phyloP scores from a whole-genome alignment of 2,888 invertebrate genomes.

The Microchrysa polita region DNA sequence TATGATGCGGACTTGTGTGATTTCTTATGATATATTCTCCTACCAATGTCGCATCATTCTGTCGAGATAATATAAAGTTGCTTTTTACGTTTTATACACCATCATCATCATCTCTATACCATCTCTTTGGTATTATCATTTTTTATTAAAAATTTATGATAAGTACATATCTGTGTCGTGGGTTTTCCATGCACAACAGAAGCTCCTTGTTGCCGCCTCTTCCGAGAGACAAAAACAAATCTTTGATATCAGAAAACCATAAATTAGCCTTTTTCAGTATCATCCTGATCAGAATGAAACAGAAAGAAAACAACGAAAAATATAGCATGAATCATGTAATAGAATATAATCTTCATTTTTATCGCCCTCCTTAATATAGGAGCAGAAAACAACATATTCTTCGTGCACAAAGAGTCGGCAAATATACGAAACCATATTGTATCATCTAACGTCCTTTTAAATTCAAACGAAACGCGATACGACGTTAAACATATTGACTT shows the following conservation, averaged over 20 bases:
- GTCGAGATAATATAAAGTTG: background rate
- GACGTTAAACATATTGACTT: background rate
- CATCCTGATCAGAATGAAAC: too few relatives aligned
- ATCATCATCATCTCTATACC: background rate
- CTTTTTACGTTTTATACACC: background rate
- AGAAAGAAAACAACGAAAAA: too few relatives aligned
- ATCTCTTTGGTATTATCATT: slow-evolving; percentile 12
- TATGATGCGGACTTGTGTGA: too few relatives aligned
- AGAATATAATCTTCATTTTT: too few relatives aligned
- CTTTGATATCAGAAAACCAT: background rate
- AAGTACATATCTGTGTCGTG: background rate
- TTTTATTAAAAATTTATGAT: slow-evolving; percentile 35
- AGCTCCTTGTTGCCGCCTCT: too few relatives aligned
- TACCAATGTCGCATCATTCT: background rate
- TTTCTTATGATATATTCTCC: background rate
- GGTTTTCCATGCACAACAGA: background rate
- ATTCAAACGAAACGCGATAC: slow-evolving; percentile 2
- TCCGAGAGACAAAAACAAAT: background rate
- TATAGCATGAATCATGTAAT: too few relatives aligned
- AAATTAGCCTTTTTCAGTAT: background rate
- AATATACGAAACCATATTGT: background rate
- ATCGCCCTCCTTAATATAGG: too few relatives aligned
- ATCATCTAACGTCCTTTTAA: slow-evolving; percentile 9
- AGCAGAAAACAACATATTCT: too few relatives aligned
- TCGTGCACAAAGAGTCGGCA: background rate